Evolutionary conservation across 2,888 invertebrate genomes (phyloP), one percentile per base, ranked within the genome.

Genomic region (Callimorpha dominula): DNA sequence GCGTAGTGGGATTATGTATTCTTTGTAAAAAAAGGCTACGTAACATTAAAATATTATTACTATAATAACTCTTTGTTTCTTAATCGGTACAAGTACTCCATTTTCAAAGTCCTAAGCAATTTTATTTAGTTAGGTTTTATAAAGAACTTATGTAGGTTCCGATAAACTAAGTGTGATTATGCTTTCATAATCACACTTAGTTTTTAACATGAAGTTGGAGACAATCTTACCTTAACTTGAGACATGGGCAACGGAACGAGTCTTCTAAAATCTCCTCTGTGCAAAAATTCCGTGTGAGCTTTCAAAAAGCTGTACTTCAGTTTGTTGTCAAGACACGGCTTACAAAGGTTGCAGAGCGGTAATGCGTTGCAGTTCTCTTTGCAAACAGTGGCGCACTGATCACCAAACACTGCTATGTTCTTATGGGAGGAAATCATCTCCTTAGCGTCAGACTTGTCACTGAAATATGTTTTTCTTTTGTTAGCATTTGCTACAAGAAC

Each of bases 231-330:
- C 78, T 64, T 63, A 54, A 65, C 49, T 49, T 75, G 85, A 15
- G 91, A 97, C 96, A 97, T 97, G 46, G 96, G 88, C 12, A 97
- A 97, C 0, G 99, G 99, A 86, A 98, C 97, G 43, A 99, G 96
- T 82, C 99, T 96, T 86, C 97, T 97, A 90, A 97, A 98, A 81
- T 98, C 97, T 73, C 97, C 97, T 84, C 97, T 96, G 88, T 98
- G 97, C 42, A 98, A 91, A 89, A 98, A 98, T 88, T 99, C 99
- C 70, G 96, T 94, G 87, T 98, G 98, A 0, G 99, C 97, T 78
- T 96, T 93, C 68, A 97, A 94, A 14, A 99, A 90, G 73, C 95
- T 96, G 15, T 92, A 88, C 80, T 96, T 96, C 57, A 97, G 94
- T 54, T 96, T 96, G 1, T 93, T 87, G 4, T 96, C 96, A 63